Percentiles rank a stretch among this genome's conserved stretches.
These are phyloP conservation scores for Herminia tarsipennalis DNA, from an alignment of 2,888 invertebrate genomes.

Conservation along the genomic window DNA sequence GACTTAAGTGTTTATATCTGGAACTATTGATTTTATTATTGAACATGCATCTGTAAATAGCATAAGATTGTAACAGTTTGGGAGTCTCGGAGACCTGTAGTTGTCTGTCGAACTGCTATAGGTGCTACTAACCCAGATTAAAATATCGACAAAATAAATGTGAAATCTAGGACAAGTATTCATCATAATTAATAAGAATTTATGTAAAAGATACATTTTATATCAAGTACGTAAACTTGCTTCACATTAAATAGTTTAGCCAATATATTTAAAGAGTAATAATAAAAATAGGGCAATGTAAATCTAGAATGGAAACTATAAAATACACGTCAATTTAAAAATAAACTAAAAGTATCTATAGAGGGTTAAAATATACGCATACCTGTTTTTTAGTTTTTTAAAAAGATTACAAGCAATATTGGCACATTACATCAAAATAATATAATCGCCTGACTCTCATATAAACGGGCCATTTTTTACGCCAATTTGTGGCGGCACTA, in stretches of 20 bases:
- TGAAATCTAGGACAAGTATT: too few relatives aligned
- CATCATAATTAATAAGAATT: background rate
- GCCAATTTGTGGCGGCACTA: too few relatives aligned
- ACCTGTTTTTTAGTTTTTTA: too few relatives aligned
- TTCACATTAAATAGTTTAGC: background rate
- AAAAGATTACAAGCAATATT: too few relatives aligned
- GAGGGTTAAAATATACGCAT: too few relatives aligned
- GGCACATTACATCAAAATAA: too few relatives aligned
- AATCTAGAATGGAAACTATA: background rate
- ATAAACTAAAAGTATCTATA: too few relatives aligned
- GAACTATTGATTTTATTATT: background rate
- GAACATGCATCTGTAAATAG: constrained; percentile 3
- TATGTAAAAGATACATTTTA: background rate
- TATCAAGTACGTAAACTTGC: background rate
- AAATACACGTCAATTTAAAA: too few relatives aligned
- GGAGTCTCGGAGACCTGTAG: background rate
- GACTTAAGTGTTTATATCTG: background rate
- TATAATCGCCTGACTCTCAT: too few relatives aligned
- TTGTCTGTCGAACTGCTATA: background rate
- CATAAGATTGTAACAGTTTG: background rate
- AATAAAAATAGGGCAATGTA: background rate
- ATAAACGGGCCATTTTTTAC: too few relatives aligned
- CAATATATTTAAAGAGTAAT: background rate
- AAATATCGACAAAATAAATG: too few relatives aligned
- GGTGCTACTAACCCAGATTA: too few relatives aligned